phyloP scores from a whole-genome alignment of 2,888 invertebrate genomes.

The Steromphala cineraria region DNA sequence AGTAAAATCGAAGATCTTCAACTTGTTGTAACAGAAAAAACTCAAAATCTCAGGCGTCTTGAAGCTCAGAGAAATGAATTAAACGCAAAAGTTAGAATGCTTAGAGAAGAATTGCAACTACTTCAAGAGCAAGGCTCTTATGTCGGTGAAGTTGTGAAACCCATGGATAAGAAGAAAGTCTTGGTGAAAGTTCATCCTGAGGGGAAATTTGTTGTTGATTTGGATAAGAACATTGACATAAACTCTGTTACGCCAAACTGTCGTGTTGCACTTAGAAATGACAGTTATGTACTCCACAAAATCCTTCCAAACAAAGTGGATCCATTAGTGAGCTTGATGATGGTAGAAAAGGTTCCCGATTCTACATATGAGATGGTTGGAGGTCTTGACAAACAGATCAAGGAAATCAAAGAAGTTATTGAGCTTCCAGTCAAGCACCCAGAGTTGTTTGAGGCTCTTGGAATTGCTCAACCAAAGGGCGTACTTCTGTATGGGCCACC shows the following conservation, averaged over 20 bases:
- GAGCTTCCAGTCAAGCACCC: conserved; percentile 99
- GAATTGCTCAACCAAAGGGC: conserved; percentile 97
- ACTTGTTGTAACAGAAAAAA: conserved; percentile 96
- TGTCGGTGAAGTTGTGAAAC: conserved; percentile 99
- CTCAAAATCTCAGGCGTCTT: conserved; percentile 95
- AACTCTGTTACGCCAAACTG: conserved; percentile 98
- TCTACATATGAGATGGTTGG: conserved; percentile 99
- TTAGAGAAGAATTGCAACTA: conserved; percentile 96
- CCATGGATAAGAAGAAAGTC: conserved; percentile 99
- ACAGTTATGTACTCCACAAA: conserved; percentile 98
- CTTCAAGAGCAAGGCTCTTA: conserved; percentile 98
- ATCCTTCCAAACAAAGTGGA: conserved; percentile 99
- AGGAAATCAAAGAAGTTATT: conserved; percentile 99
- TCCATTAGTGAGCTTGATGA: conserved; percentile 98
- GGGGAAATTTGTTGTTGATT: conserved; percentile 99
- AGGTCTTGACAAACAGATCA: conserved; percentile 98
- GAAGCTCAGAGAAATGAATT: conserved; percentile 99
- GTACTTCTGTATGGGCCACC: conserved; percentile 98
- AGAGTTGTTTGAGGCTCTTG: conserved; percentile 98
- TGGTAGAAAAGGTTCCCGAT: conserved; percentile 99
- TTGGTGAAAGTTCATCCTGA: conserved; percentile 99
- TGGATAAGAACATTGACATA: conserved; percentile 99
- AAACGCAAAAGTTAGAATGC: conserved; percentile 98
- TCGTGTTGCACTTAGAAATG: conserved; percentile 96
- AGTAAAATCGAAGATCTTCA: conserved; percentile 98